A percentile compares a stretch with the other conserved stretches of the same genome.
These are phyloP conservation scores for Halocynthia aurantium DNA, from an alignment of 23 tunicate species.

Conservation along the genomic window DNA sequence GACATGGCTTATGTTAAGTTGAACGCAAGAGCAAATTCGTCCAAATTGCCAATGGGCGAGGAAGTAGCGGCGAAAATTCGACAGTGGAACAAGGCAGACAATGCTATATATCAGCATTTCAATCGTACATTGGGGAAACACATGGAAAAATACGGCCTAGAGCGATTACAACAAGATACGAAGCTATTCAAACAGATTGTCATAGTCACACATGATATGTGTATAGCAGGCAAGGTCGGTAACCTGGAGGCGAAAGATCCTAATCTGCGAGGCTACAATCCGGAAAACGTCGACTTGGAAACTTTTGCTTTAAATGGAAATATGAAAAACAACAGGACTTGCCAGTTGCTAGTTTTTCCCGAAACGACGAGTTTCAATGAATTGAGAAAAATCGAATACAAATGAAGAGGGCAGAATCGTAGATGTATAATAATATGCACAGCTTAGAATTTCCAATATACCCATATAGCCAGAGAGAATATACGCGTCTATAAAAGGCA, in stretches of 20 bases:
- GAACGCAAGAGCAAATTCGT: conserved; percentile 23
- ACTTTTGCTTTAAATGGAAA: conserved; percentile 35
- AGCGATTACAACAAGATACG: conserved; percentile 28
- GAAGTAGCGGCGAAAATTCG: conserved; percentile 2
- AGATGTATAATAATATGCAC: too few relatives aligned
- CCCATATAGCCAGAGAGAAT: too few relatives aligned
- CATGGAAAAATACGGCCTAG: conserved; percentile 32
- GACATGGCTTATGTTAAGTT: conserved; percentile 22
- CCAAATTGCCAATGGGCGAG: too few relatives aligned
- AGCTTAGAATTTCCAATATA: too few relatives aligned
- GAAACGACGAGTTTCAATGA: conserved; percentile 33
- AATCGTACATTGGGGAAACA: conserved; percentile 46
- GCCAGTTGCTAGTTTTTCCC: conserved; percentile 26
- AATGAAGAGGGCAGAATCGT: too few relatives aligned
- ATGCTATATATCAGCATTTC: conserved; percentile 26
- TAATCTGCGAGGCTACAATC: conserved; percentile 19
- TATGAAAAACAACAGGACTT: neutral
- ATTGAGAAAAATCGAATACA: too few relatives aligned
- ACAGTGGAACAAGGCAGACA: conserved; percentile 43
- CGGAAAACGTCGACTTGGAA: conserved; percentile 30
- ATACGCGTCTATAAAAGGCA: too few relatives aligned
- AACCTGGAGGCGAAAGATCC: conserved; percentile 9
- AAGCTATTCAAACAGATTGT: conserved; percentile 15
- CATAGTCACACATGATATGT: conserved; percentile 6
- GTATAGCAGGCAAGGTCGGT: conserved; percentile 35